These are phyloP conservation scores for Corydoras maculifer DNA, from an alignment of 2,113 vertebrate genomes.

Conservation along the genomic window DNA sequence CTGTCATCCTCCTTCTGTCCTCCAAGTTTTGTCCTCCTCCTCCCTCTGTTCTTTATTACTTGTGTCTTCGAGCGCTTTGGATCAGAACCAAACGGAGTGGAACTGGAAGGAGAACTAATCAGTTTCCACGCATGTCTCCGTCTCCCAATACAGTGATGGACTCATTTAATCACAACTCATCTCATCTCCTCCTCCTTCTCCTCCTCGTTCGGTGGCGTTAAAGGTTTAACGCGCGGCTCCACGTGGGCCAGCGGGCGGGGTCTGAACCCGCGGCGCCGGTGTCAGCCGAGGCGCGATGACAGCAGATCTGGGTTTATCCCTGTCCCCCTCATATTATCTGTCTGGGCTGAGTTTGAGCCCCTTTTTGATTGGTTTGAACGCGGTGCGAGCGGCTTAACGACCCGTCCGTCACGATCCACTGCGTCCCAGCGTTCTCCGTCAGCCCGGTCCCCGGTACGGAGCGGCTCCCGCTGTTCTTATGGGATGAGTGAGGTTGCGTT, in stretches of 20 bases:
- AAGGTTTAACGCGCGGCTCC: constrained; percentile 64
- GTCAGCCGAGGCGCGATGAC: constrained; percentile 63
- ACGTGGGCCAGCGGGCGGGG: constrained; percentile 53
- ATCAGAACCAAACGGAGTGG: constrained; percentile 66
- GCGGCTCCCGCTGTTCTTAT: no score
- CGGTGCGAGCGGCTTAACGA: no score
- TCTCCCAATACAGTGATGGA: constrained; percentile 65
- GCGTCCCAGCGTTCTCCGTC: no score
- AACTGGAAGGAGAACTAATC: constrained; percentile 69
- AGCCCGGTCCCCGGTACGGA: no score
- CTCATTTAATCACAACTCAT: constrained; percentile 69
- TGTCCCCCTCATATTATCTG: constrained; percentile 62
- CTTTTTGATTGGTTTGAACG: constrained; percentile 47
- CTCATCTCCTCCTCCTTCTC: constrained; percentile 38
- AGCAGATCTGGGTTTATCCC: constrained; percentile 64
- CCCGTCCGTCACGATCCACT: no score
- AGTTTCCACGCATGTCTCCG: constrained; percentile 67
- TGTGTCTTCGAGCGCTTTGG: constrained; percentile 51
- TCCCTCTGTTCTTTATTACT: constrained; percentile 8
- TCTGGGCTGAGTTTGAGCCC: constrained; percentile 63
- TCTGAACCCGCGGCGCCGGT: constrained; percentile 44
- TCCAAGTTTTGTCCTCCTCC: background rate
- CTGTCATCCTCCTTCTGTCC: background rate
- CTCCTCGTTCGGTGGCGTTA: constrained; percentile 54
- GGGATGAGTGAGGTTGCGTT: no score